Evolutionary conservation across 2,888 invertebrate genomes (phyloP).

Genomic region (Eledone cirrhosa): DNA sequence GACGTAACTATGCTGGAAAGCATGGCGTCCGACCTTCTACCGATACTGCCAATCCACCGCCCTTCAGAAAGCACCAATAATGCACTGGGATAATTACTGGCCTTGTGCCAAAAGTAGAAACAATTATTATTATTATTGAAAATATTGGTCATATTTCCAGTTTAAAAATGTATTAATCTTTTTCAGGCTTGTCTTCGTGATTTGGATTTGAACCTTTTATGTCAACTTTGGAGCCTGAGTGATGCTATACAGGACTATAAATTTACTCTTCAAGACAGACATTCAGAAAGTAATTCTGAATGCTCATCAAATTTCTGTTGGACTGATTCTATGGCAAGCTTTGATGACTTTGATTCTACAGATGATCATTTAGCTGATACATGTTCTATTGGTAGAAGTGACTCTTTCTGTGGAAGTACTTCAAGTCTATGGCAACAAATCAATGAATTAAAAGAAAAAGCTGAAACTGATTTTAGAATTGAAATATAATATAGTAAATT

Average conservation of each 20-base stretch:
- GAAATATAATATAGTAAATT: too few relatives aligned
- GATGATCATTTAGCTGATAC: slow-evolving; percentile 40
- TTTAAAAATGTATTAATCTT: neutral
- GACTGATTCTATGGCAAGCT: slow-evolving; percentile 54
- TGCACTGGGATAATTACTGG: too few relatives aligned
- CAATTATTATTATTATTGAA: too few relatives aligned
- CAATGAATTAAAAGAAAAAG: slow-evolving; percentile 50
- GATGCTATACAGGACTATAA: slow-evolving; percentile 91
- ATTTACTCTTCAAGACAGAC: slow-evolving; percentile 69
- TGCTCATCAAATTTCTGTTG: slow-evolving; percentile 49
- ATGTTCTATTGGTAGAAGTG: slow-evolving; percentile 36
- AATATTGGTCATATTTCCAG: too few relatives aligned
- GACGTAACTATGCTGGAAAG: too few relatives aligned
- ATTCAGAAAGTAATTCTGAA: slow-evolving; percentile 59
- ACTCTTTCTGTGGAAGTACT: slow-evolving; percentile 49
- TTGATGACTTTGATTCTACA: slow-evolving; percentile 49
- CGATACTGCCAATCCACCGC: too few relatives aligned
- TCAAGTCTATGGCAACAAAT: slow-evolving; percentile 58
- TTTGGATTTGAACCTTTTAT: slow-evolving; percentile 86
- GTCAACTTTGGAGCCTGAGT: slow-evolving; percentile 90
- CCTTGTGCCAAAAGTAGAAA: too few relatives aligned
- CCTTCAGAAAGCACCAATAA: too few relatives aligned
- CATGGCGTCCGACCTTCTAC: too few relatives aligned
- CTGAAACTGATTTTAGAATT: slow-evolving; percentile 48
- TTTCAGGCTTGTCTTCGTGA: slow-evolving; percentile 87